These are phyloP conservation scores for Austrofundulus limnaeus DNA, from an alignment of 2,113 vertebrate species.

Conservation along the genomic window DNA sequence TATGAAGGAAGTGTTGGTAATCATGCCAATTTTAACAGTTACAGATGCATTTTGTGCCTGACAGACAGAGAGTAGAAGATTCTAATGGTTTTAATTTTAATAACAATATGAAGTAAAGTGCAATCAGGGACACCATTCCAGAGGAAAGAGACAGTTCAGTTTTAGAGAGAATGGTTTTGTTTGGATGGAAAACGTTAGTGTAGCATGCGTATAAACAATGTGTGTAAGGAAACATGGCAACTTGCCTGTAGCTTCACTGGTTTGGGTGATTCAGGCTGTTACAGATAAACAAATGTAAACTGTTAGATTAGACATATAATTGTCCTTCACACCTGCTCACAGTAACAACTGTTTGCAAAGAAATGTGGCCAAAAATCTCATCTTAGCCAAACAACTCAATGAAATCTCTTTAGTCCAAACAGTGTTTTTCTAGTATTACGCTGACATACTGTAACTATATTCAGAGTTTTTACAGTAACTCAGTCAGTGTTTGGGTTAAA, in stretches of 20 bases:
- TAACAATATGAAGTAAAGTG: neutral
- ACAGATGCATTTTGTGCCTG: slow-evolving; percentile 70
- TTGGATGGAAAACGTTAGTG: slow-evolving; percentile 42
- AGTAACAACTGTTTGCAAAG: neutral
- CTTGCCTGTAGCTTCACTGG: slow-evolving; percentile 96
- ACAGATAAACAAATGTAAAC: slow-evolving; percentile 88
- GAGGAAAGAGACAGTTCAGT: neutral
- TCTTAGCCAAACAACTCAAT: neutral
- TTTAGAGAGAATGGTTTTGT: slow-evolving; percentile 1
- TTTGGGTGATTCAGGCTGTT: slow-evolving; percentile 95
- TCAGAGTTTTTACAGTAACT: neutral
- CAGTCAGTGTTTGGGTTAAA: neutral
- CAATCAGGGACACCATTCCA: neutral
- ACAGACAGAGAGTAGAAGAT: slow-evolving; percentile 43
- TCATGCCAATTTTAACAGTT: slow-evolving; percentile 46
- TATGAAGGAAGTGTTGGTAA: neutral
- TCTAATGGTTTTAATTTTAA: slow-evolving; percentile 25
- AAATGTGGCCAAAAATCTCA: neutral
- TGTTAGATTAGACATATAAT: slow-evolving; percentile 80
- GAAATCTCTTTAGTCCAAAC: neutral
- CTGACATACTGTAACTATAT: neutral
- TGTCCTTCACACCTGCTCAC: neutral
- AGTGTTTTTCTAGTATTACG: neutral
- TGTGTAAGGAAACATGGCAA: slow-evolving; percentile 75
- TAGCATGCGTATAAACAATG: slow-evolving; percentile 58